phyloP scores from a whole-genome alignment of 2,797 vertebrate genomes.

The Ciconia nigra region DNA sequence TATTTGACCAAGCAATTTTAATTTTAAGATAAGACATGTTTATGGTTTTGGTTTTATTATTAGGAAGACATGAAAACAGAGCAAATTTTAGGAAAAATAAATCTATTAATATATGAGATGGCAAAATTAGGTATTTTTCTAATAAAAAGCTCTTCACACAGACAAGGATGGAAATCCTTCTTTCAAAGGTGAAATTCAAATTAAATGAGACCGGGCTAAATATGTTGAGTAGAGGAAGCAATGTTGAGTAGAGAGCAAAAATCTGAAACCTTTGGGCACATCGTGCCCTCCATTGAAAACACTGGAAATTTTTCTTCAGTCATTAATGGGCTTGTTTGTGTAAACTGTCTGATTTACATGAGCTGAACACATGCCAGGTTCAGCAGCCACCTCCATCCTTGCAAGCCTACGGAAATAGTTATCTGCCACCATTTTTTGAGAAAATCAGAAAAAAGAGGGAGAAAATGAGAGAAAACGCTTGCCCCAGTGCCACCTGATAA shows the following conservation, averaged over 20 bases:
- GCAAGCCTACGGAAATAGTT: not conserved
- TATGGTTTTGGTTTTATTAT: not conserved
- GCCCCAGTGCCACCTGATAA: not conserved
- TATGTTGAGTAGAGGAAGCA: not conserved
- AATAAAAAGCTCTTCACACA: not conserved
- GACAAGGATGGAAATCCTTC: not conserved
- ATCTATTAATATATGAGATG: not conserved
- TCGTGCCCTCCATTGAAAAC: not conserved
- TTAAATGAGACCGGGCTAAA: not conserved
- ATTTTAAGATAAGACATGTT: not conserved
- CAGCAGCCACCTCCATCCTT: not conserved
- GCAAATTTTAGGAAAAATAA: not conserved
- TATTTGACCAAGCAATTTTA: not conserved
- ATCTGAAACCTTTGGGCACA: not conserved
- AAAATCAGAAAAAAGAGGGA: not conserved
- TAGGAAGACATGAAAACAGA: not conserved
- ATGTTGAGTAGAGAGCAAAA: not conserved
- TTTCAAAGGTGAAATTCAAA: not conserved
- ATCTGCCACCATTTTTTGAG: not conserved
- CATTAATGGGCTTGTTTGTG: not conserved
- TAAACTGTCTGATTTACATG: not conserved
- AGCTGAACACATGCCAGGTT: not conserved
- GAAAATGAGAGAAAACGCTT: not conserved
- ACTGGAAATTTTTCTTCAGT: not conserved
- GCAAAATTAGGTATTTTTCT: not conserved